These are phyloP conservation scores for Furcifer pardalis DNA, from an alignment of 2,797 vertebrate genomes.

Conservation along the genomic window DNA sequence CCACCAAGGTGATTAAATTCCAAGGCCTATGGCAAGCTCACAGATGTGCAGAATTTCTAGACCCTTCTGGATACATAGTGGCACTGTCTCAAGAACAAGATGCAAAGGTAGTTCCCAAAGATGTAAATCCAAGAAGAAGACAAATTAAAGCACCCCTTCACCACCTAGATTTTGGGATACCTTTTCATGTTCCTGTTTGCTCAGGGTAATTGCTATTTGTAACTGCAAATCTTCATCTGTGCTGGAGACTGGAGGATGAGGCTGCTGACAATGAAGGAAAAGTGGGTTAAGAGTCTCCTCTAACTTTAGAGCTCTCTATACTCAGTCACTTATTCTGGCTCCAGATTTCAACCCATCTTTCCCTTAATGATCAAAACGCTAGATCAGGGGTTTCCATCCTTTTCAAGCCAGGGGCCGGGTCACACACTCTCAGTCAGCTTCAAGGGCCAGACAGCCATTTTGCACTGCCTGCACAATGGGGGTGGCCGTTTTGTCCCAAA, in stretches of 20 bases:
- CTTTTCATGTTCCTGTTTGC: slow-evolving; percentile 95
- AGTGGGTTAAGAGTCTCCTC: slow-evolving; percentile 62
- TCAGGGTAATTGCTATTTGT: slow-evolving; percentile 90
- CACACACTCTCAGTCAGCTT: too few relatives aligned
- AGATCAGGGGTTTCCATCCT: too few relatives aligned
- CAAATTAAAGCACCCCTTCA: slow-evolving; percentile 47
- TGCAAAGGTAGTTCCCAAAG: slow-evolving; percentile 43
- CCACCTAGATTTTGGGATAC: slow-evolving; percentile 80
- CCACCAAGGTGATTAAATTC: not conserved
- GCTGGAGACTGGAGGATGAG: slow-evolving; percentile 78
- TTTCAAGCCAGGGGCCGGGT: too few relatives aligned
- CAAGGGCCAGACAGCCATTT: too few relatives aligned
- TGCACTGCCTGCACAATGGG: too few relatives aligned
- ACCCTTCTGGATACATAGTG: not conserved
- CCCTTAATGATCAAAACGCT: not conserved
- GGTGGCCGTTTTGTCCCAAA: too few relatives aligned
- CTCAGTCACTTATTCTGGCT: slow-evolving; percentile 1
- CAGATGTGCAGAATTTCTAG: slow-evolving; percentile 23
- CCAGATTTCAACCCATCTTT: not conserved
- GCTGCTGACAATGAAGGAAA: slow-evolving; percentile 77
- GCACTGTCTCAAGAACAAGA: slow-evolving; percentile 31
- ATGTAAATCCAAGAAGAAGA: slow-evolving; percentile 33
- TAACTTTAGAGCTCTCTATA: rapidly evolving
- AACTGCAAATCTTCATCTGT: slow-evolving; percentile 94
- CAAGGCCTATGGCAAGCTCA: not conserved